Evolutionary conservation across 2,113 vertebrate species (phyloP).

Genomic region (Gavialis gangeticus): DNA sequence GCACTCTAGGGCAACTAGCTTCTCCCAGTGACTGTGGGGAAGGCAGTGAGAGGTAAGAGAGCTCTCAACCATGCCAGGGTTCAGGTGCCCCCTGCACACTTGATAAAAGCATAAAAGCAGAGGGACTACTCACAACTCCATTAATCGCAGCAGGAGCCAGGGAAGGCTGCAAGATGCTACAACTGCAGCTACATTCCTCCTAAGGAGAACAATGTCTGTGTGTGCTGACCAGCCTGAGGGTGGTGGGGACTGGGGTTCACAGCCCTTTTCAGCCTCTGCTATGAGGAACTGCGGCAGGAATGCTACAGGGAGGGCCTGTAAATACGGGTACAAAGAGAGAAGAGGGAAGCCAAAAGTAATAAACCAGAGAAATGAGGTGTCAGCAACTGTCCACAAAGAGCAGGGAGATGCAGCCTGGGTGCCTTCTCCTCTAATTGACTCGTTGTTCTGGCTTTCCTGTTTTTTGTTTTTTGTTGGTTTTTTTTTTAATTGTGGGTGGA

Average conservation of each 20-base stretch:
- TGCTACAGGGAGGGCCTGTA: too few relatives aligned
- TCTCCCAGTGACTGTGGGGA: neutral
- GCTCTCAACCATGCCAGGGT: neutral
- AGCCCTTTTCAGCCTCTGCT: neutral
- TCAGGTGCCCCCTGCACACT: neutral
- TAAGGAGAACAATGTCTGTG: neutral
- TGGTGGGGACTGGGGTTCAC: neutral
- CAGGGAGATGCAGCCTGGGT: neutral
- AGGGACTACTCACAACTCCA: neutral
- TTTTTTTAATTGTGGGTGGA: neutral
- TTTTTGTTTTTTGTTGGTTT: accelerated
- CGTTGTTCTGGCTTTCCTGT: neutral
- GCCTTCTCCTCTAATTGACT: neutral
- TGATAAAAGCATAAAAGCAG: neutral
- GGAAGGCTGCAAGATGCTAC: neutral
- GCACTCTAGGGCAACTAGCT: neutral
- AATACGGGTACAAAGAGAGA: neutral
- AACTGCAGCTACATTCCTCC: neutral
- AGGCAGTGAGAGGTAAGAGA: neutral
- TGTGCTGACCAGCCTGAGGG: neutral
- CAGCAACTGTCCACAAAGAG: neutral
- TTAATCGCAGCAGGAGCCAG: neutral
- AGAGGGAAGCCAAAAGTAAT: accelerated
- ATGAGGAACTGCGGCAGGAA: neutral
- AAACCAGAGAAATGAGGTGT: neutral